phyloP scores from a whole-genome alignment of 2,797 vertebrate genomes.

The Eulemur mongoz region DNA sequence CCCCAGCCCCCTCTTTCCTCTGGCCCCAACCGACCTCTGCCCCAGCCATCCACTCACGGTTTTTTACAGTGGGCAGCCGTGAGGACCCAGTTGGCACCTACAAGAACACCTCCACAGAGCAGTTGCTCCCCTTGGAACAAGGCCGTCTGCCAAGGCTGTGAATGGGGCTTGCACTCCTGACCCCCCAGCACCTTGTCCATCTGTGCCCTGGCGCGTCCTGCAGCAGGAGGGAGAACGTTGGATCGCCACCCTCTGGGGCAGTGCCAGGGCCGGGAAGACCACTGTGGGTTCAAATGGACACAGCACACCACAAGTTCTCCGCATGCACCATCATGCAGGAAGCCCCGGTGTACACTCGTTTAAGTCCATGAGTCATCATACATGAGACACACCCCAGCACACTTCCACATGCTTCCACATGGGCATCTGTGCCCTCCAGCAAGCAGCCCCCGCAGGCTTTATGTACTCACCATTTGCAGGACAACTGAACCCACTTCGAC shows the following conservation, averaged over 20 bases:
- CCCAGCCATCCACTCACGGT: slow-evolving; percentile 52
- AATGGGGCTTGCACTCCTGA: slow-evolving; percentile 54
- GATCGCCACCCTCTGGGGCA: background rate
- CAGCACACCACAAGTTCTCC: background rate
- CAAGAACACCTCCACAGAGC: slow-evolving; percentile 72
- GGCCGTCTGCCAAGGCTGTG: slow-evolving; percentile 77
- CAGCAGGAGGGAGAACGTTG: background rate
- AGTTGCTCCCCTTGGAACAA: slow-evolving; percentile 48
- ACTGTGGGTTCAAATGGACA: background rate
- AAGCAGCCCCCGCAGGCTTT: background rate
- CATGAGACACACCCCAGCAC: background rate
- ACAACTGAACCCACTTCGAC: background rate
- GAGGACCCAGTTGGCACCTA: slow-evolving; percentile 67
- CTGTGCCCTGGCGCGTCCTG: slow-evolving; percentile 55
- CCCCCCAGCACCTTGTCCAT: slow-evolving; percentile 57
- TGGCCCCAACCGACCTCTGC: background rate
- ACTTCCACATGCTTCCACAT: background rate
- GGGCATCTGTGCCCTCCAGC: background rate
- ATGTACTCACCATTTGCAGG: background rate
- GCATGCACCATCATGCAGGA: background rate
- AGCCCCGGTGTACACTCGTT: fast-evolving
- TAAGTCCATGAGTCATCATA: background rate
- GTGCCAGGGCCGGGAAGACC: background rate
- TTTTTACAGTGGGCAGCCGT: slow-evolving; percentile 77
- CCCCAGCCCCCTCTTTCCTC: background rate